Conservation (phyloP, 1,140 invertebrate species). For the Drosophila quadrilineata region DNA sequence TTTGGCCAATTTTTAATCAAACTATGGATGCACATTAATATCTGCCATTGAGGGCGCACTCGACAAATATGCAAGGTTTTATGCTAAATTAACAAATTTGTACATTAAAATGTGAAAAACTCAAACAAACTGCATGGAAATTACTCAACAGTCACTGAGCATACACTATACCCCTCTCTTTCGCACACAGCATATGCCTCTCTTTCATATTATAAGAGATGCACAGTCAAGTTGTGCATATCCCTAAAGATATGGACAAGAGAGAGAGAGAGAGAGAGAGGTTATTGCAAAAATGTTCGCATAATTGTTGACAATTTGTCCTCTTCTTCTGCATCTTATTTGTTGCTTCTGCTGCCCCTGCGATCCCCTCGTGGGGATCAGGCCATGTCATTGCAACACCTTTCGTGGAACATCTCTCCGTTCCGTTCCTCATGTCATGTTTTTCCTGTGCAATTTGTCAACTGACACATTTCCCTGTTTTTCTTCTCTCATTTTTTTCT, state of each 20-base stretch:
- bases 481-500: slow-evolving; percentile 10
- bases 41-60: slow-evolving; percentile 57
- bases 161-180: no score
- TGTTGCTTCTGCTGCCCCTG: no score
- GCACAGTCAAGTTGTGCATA: slow-evolving; percentile 11
- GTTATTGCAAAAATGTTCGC: slow-evolving; percentile 70
- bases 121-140: slow-evolving; percentile 78
- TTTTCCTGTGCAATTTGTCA: slow-evolving; percentile 81
- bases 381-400: slow-evolving; percentile 68
- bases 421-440: slow-evolving; percentile 78
- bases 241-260: slow-evolving; percentile 28
- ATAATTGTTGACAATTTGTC: slow-evolving; percentile 76
- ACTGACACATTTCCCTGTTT: slow-evolving; percentile 70
- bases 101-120: slow-evolving; percentile 78
- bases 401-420: slow-evolving; percentile 51
- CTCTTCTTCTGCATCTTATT: no score
- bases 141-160: slow-evolving; percentile 46
- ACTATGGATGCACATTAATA: slow-evolving; percentile 76
- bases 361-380: background rate
- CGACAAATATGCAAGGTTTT: slow-evolving; percentile 76
- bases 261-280: no score
- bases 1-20: slow-evolving; percentile 72
- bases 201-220: no score
- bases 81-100: slow-evolving; percentile 81
- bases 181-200: no score